Conservation (phyloP, 30 jellyfish, hydroid and myxozoan species). For the Aurelia aurita region DNA sequence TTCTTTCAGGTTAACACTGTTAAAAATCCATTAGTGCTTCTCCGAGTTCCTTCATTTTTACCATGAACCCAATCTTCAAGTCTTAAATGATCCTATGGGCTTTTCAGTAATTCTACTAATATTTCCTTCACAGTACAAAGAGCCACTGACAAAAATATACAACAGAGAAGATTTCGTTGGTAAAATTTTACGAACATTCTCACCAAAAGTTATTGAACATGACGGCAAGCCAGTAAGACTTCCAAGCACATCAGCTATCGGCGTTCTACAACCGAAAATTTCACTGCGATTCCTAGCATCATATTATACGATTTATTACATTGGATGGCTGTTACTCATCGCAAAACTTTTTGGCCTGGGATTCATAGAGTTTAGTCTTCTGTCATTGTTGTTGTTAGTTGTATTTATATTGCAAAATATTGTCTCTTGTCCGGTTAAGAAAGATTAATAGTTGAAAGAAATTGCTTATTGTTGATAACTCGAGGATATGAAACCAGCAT, state of each 20-base stretch:
- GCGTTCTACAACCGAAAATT: slow-evolving; percentile 61
- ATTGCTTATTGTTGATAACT: too few relatives aligned
- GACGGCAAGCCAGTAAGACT: slow-evolving; percentile 49
- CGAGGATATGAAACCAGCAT: too few relatives aligned
- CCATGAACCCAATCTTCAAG: too few relatives aligned
- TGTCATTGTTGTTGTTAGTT: slow-evolving; percentile 22
- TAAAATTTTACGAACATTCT: slow-evolving; percentile 53
- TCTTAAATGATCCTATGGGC: too few relatives aligned
- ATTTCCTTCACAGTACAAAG: slow-evolving; percentile 41
- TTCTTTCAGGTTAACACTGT: too few relatives aligned
- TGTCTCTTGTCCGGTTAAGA: slow-evolving; percentile 34
- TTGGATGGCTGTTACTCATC: slow-evolving; percentile 59
- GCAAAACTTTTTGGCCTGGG: slow-evolving; percentile 66
- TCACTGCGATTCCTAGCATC: slow-evolving; percentile 86
- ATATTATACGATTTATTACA: slow-evolving; percentile 73
- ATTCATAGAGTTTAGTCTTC: not conserved
- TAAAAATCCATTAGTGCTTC: too few relatives aligned
- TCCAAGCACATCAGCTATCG: slow-evolving; percentile 32
- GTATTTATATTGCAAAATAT: slow-evolving; percentile 51
- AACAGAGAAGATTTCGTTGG: slow-evolving; percentile 73
- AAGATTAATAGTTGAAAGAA: not conserved
- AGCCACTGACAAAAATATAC: slow-evolving; percentile 36
- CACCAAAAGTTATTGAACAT: slow-evolving; percentile 45
- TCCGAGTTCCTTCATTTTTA: too few relatives aligned
- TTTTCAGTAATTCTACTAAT: not conserved